Base-by-base conservation (phyloP, 2,888 invertebrate genomes). In the Caenorhabditis sp. region DNA sequence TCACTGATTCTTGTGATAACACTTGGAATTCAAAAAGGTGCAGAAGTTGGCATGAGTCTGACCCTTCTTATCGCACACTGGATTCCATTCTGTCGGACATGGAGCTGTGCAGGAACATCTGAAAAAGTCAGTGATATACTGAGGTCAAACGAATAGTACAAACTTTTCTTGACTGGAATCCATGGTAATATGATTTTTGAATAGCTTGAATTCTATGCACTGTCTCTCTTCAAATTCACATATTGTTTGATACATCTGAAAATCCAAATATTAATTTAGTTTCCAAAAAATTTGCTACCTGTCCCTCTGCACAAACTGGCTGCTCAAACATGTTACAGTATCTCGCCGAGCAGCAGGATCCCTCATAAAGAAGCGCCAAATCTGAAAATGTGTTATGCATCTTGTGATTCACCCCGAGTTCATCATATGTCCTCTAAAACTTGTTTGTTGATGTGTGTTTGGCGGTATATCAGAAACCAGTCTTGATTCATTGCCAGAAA, bases 1-100 rank as follows among this genome's bases (percentile, higher is more conserved):
- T 54, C 59, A 87, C 88, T 85, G 84, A 19, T 84, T 74, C 38
- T 87, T 80, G 41, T 84, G 80, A 63, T 86, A 84, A 58, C 88
- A 88, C 31, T 85, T 84, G 4, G 85, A 81, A 38, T 88, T 88
- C 24, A 85, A 58, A 38, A 88, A 88, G 8, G 86, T 82, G 68
- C 88, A 88, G 38, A 81, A 81, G 47, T 86, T 88, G 2, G 87
- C 82, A 75, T 88, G 87, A 26, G 88, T 88, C 47, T 75, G 77
- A 14, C 88, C 88, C 16, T 85, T 86, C 26, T 83, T 86, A 16
- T 88, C 88, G 58, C 88, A 88, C 12, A 88, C 86, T 59, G 88
- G 88, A 51, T 85, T 77, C 86, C 86, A 87, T 59, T 85, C 83
- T 8, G 69, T 68, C 31, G 82, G 80, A 72, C 88, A 88, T 10